Evolutionary conservation across 2,113 vertebrate species (phyloP).

Genomic region (Podarcis muralis): DNA sequence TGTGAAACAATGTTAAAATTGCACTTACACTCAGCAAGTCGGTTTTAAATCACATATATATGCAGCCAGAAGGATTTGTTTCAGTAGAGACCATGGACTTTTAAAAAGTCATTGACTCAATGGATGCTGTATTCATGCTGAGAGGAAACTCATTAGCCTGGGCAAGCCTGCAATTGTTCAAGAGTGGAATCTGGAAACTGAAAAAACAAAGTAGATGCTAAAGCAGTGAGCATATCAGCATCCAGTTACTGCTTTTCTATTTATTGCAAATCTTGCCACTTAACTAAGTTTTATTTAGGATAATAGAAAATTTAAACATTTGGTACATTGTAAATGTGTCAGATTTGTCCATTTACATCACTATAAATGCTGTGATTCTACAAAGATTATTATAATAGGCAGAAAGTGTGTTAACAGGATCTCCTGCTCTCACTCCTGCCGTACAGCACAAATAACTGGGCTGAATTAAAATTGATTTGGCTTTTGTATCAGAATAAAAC

Average conservation of each 20-base stretch:
- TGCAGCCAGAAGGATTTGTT: background rate
- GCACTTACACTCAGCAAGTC: conserved; percentile 29
- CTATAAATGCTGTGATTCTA: conserved; percentile 11
- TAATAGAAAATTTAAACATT: background rate
- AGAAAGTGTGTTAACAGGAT: conserved; percentile 14
- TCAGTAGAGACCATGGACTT: conserved; percentile 6
- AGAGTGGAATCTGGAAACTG: background rate
- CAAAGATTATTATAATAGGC: background rate
- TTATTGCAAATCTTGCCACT: background rate
- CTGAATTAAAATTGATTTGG: background rate
- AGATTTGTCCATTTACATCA: conserved; percentile 17
- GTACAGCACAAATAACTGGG: conserved; percentile 8
- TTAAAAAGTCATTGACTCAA: background rate
- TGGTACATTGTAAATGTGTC: rapidly evolving
- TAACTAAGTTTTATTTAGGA: background rate
- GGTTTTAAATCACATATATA: conserved; percentile 17
- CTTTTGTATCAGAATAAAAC: conserved; percentile 8
- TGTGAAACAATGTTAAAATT: background rate
- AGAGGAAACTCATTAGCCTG: conserved; percentile 4
- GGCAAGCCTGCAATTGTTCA: background rate
- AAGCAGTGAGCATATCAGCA: background rate
- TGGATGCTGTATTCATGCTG: background rate
- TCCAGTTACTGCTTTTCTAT: background rate
- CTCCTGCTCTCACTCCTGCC: conserved; percentile 13
- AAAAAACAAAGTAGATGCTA: conserved; percentile 19